Base-by-base conservation (phyloP, 1,140 invertebrate genomes). In the Coenobita brevimanus region DNA sequence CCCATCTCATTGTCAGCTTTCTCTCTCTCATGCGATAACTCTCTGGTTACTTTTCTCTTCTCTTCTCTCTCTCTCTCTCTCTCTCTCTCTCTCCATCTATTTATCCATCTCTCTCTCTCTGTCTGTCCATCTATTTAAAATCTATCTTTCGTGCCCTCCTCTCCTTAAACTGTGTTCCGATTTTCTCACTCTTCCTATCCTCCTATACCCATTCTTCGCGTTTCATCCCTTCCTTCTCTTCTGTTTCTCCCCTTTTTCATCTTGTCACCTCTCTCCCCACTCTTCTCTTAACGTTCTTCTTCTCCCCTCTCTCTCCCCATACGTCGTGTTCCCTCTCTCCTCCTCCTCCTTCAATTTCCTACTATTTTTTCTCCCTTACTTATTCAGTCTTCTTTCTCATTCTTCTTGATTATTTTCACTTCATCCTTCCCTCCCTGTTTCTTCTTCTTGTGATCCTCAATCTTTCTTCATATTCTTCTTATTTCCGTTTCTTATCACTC, bases 191-290 rank as follows among this genome's bases (percentile, higher is more conserved):
- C 64, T 27, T 67, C n/a, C 13, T 36, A 1, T 17, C 17, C 24
- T 81, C 15, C 38, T 60, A 64, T 6, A 2, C 79, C 38, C 79
- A 64, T 60, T 82, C 62, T 69, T 41, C 50, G 38, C 46, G 62
- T 82, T 64, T 69, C 80, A 27, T 64, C 50, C 62, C 71, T 41
- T 82, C 80, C 71, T 64, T 82, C 62, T 82, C 80, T 71, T 46
- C 64, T 50, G 41, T 71, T 24, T 71, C 64, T 71, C 36, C 71
- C 43, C 50, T 30, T 71, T 38, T 50, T 50, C 17, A 0, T 38
- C 46, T 57, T 30, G 13, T 8, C 21, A 67, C 27, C 13, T 21
- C 8, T 41, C n/a, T 62, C 69, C 43, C 17, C 46, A n/a, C 21
- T 21, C 24, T 46, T 33, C 36, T 2, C 41, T 43, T 43, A 0